These are phyloP conservation scores for Epistrophe grossulariae DNA, from an alignment of 2,888 invertebrate species.

Conservation along the genomic window DNA sequence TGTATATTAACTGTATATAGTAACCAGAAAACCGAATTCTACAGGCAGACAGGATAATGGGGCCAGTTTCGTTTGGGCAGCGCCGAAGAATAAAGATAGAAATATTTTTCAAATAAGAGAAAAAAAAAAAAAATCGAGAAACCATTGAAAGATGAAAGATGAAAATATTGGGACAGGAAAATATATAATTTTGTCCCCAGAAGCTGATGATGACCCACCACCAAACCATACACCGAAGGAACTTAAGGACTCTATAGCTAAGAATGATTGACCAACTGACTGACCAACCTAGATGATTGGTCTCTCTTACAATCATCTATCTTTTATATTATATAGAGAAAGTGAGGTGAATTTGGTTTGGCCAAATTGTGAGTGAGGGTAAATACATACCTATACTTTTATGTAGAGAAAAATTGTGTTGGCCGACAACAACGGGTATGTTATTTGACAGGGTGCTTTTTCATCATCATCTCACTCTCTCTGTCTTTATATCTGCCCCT, in stretches of 20 bases:
- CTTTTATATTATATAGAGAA: slow-evolving; percentile 8
- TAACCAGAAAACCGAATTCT: slow-evolving; percentile 51
- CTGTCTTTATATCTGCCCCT: neutral
- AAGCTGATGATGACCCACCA: slow-evolving; percentile 42
- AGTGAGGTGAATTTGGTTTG: slow-evolving; percentile 27
- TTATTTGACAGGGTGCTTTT: slow-evolving; percentile 24
- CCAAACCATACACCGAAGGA: neutral
- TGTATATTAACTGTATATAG: slow-evolving; percentile 38
- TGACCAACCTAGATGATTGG: slow-evolving; percentile 62
- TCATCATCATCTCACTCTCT: neutral
- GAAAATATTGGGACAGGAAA: slow-evolving; percentile 55
- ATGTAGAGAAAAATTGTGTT: slow-evolving; percentile 3
- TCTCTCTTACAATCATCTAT: slow-evolving; percentile 39
- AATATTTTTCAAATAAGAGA: slow-evolving; percentile 12
- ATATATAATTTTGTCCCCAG: slow-evolving; percentile 43
- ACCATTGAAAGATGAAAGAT: slow-evolving; percentile 60
- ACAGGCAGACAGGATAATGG: slow-evolving; percentile 9
- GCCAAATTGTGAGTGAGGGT: slow-evolving; percentile 2
- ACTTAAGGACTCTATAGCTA: slow-evolving; percentile 65
- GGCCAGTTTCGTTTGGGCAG: slow-evolving; percentile 5
- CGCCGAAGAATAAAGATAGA: slow-evolving; percentile 7
- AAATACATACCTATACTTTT: too few relatives aligned
- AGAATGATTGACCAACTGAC: slow-evolving; percentile 66
- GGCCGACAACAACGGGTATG: slow-evolving; percentile 28
- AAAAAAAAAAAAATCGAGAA: slow-evolving; percentile 7